Conservation (phyloP, 2,888 invertebrate species). For the Timema cristinae region DNA sequence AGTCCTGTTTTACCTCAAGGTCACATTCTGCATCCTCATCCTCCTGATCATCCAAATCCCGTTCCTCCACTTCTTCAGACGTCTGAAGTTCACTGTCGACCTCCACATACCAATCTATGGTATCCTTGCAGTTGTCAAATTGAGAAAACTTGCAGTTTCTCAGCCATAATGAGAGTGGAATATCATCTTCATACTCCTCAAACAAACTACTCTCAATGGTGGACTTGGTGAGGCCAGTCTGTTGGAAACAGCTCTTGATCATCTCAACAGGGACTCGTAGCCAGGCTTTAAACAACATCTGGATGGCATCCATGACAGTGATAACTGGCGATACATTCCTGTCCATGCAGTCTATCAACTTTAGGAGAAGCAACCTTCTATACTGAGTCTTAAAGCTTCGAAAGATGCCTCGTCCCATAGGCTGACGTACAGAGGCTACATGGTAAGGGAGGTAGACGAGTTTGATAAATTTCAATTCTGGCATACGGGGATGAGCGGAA, state of each 20-base stretch:
- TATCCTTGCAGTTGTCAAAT: slow-evolving; percentile 3
- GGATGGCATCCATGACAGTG: slow-evolving; percentile 3
- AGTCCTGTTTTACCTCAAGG: neutral
- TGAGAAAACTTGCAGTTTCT: slow-evolving; percentile 2
- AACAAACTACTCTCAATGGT: neutral
- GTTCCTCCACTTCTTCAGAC: slow-evolving; percentile 9
- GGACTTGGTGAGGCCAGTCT: slow-evolving; percentile 12
- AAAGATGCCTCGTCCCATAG: slow-evolving; percentile 11
- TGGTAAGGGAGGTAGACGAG: slow-evolving; percentile 1
- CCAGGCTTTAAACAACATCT: slow-evolving; percentile 6
- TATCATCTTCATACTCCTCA: slow-evolving; percentile 11
- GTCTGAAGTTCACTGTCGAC: slow-evolving; percentile 12
- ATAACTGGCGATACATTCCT: neutral
- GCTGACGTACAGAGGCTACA: slow-evolving; percentile 2
- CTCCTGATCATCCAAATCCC: neutral
- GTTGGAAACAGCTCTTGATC: slow-evolving; percentile 11
- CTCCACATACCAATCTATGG: slow-evolving; percentile 12
- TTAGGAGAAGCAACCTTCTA: slow-evolving; percentile 3
- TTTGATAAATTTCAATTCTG: slow-evolving; percentile 3
- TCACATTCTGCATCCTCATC: neutral
- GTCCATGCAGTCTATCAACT: slow-evolving; percentile 9
- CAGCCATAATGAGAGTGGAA: slow-evolving; percentile 11
- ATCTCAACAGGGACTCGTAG: slow-evolving; percentile 11
- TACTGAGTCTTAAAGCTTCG: slow-evolving; percentile 14
- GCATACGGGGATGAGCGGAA: slow-evolving; percentile 18